Conservation (phyloP, 2,888 invertebrate genomes). For the Nycteola revayana region DNA sequence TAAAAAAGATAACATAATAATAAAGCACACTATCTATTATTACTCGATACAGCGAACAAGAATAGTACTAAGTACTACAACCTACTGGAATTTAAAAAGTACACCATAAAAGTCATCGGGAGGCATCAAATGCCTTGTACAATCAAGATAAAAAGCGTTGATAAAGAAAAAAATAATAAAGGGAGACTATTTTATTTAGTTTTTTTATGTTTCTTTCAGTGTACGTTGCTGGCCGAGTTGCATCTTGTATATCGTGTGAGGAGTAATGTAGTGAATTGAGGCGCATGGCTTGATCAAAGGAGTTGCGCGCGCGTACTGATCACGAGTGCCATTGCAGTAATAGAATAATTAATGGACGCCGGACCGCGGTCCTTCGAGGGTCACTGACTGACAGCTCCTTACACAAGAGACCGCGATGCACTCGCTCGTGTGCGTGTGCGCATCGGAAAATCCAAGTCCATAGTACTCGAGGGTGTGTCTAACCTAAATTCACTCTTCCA, state of each 20-base stretch:
- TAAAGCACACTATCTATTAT: conserved; percentile 4
- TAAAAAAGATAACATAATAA: conserved; percentile 15
- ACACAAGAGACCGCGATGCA: conserved; percentile 5
- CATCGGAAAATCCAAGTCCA: conserved; percentile 13
- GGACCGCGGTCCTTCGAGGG: conserved; percentile 47
- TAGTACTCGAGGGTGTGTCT: conserved; percentile 21
- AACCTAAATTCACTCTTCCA: conserved; percentile 23
- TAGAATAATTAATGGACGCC: conserved; percentile 75
- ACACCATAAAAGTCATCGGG: conserved; percentile 35
- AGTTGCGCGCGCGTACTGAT: conserved; percentile 54
- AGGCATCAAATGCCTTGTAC: conserved; percentile 27
- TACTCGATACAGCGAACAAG: conserved; percentile 12
- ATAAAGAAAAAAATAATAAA: conserved; percentile 25
- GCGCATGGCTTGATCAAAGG: conserved; percentile 58
- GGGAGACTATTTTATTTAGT: too few species aligned
- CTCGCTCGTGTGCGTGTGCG: conserved; percentile 16
- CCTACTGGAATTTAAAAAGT: conserved; percentile 42
- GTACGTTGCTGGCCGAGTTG: conserved; percentile 12
- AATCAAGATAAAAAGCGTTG: conserved; percentile 32
- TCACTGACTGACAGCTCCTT: conserved; percentile 65
- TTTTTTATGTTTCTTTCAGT: too few species aligned
- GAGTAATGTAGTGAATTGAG: conserved; percentile 46
- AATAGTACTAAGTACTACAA: conserved; percentile 25
- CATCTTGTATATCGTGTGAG: conserved; percentile 39
- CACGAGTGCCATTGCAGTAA: conserved; percentile 66